These are phyloP conservation scores for Lethocerus indicus DNA, from an alignment of 1,140 invertebrate species.

Conservation along the genomic window DNA sequence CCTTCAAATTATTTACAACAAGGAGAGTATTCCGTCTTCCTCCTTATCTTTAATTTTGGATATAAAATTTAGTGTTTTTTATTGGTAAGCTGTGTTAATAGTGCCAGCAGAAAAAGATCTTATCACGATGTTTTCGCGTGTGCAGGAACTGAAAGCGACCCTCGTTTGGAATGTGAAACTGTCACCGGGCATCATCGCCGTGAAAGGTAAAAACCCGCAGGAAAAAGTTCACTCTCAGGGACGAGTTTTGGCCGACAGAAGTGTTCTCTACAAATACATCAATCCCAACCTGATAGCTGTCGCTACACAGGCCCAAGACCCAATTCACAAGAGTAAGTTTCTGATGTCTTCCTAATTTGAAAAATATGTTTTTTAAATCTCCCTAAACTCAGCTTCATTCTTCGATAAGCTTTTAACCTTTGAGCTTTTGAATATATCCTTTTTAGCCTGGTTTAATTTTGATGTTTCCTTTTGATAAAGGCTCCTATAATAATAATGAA, in stretches of 20 bases:
- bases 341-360: constrained; percentile 5
- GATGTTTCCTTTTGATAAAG: too few relatives aligned
- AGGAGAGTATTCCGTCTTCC: too few relatives aligned
- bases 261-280: constrained; percentile 95
- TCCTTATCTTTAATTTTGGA: too few relatives aligned
- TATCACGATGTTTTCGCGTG: neutral
- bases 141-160: neutral
- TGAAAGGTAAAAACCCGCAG: constrained; percentile 47
- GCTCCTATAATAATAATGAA: too few relatives aligned
- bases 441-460: too few relatives aligned
- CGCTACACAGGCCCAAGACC: constrained; percentile 59
- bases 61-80: too few relatives aligned
- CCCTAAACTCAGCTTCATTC: too few relatives aligned
- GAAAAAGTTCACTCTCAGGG: constrained; percentile 94
- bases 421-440: too few relatives aligned
- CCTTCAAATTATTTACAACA: too few relatives aligned
- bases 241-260: constrained; percentile 82
- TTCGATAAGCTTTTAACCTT: too few relatives aligned
- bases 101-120: too few relatives aligned
- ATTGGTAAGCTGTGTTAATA: too few relatives aligned
- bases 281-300: constrained; percentile 93
- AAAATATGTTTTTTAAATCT: constrained; percentile 1
- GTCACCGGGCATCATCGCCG: constrained; percentile 31
- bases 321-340: constrained; percentile 49
- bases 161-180: constrained; percentile 6